Conservation (phyloP, 2,797 vertebrate genomes). For the Neosilurus mollespiculum region DNA sequence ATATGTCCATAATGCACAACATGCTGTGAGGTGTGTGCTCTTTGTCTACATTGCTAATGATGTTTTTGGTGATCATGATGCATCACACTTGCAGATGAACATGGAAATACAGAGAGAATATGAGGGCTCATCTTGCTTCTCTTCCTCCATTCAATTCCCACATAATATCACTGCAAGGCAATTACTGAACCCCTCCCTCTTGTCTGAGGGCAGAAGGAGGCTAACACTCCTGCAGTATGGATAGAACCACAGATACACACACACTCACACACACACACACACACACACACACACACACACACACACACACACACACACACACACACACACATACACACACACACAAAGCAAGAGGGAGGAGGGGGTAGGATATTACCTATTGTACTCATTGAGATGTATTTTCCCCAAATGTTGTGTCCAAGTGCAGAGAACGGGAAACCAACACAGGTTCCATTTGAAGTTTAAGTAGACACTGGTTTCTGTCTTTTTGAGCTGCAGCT, state of each 20-base stretch:
- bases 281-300: constrained; percentile 28
- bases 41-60: constrained; percentile 24
- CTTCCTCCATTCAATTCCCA: constrained; percentile 34
- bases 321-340: constrained; percentile 16
- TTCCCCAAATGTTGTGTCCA: constrained; percentile 55
- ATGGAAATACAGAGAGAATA: constrained; percentile 16
- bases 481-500: constrained; percentile 42
- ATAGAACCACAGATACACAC: background rate
- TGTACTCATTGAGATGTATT: constrained; percentile 50
- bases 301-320: background rate
- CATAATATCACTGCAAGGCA: constrained; percentile 38
- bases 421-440: constrained; percentile 39
- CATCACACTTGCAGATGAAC: constrained; percentile 30
- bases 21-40: constrained; percentile 8
- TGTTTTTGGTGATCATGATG: constrained; percentile 29
- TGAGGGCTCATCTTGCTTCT: constrained; percentile 26
- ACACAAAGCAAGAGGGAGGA: constrained; percentile 35
- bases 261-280: background rate
- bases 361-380: constrained; percentile 50
- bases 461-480: constrained; percentile 50
- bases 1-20: background rate
- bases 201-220: constrained; percentile 35
- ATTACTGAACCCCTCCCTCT: constrained; percentile 48
- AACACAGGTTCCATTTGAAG: constrained; percentile 47
- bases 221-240: constrained; percentile 40